Evolutionary conservation across 2,797 vertebrate species (phyloP).

Genomic region (Girardinus metallicus): DNA sequence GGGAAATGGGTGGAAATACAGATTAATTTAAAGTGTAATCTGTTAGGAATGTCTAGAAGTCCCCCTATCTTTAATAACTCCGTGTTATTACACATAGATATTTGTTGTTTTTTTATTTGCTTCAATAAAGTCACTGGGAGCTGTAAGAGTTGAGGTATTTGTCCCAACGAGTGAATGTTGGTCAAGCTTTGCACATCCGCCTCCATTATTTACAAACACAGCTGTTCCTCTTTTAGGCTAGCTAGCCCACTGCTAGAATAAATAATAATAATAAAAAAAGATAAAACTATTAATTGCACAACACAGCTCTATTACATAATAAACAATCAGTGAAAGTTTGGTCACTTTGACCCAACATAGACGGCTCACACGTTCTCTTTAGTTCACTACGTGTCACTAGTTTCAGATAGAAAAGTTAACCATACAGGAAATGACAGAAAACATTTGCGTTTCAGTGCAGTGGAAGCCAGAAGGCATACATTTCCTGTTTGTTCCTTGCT

Average conservation of each 20-base stretch:
- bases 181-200: conserved; percentile 3
- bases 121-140: background rate
- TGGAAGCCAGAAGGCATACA: background rate
- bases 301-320: too few relatives aligned
- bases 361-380: conserved; percentile 6
- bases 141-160: background rate
- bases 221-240: conserved; percentile 47
- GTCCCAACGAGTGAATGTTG: background rate
- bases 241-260: conserved; percentile 18
- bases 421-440: background rate
- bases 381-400: conserved; percentile 67
- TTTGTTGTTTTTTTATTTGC: background rate
- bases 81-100: background rate
- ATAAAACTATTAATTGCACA: background rate
- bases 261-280: background rate
- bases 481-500: background rate
- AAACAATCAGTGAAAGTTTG: background rate
- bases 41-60: background rate
- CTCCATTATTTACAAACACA: conserved; percentile 79
- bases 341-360: background rate
- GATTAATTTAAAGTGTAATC: too few relatives aligned
- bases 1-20: background rate
- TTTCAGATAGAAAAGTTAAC: conserved; percentile 9
- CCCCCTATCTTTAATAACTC: background rate
- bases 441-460: background rate